A percentile compares a stretch with the other conserved stretches of the same genome.
Conservation (phyloP, 1,140 invertebrate genomes). For the Metaphire vulgaris region DNA sequence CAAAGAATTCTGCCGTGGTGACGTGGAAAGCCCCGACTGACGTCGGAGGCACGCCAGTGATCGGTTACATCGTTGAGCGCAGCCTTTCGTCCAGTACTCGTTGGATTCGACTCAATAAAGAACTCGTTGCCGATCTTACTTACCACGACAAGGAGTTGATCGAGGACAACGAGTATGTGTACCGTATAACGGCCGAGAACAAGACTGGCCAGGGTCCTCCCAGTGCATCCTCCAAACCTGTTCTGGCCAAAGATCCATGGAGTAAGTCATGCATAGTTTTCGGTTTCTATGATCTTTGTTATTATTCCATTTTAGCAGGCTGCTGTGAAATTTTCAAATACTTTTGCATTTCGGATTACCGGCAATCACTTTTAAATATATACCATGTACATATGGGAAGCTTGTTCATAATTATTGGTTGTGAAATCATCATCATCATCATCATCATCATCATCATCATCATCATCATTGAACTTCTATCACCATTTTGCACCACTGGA, state of each 20-base stretch:
- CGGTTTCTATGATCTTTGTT: background rate
- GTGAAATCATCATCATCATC: no score
- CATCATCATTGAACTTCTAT: no score
- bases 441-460: no score
- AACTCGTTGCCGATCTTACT: slow-evolving; percentile 67
- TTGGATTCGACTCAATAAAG: slow-evolving; percentile 56
- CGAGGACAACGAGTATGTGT: slow-evolving; percentile 93
- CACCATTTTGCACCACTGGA: no score
- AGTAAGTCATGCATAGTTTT: background rate
- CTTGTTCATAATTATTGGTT: no score
- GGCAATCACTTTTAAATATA: no score
- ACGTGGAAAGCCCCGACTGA: slow-evolving; percentile 79
- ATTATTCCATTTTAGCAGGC: no score
- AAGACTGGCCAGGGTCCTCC: slow-evolving; percentile 91
- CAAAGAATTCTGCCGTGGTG: slow-evolving; percentile 79
- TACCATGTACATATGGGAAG: no score
- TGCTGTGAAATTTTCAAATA: no score
- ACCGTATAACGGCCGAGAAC: slow-evolving; percentile 81
- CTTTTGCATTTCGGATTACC: no score
- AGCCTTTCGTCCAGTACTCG: slow-evolving; percentile 72
- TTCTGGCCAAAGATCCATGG: slow-evolving; percentile 87
- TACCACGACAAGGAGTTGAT: slow-evolving; percentile 71
- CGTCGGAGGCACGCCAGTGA: slow-evolving; percentile 79
- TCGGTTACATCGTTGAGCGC: slow-evolving; percentile 88
- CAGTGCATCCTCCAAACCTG: slow-evolving; percentile 75